Base-by-base conservation (phyloP, 2,888 invertebrate genomes). In the Leptopterna dolabrata region DNA sequence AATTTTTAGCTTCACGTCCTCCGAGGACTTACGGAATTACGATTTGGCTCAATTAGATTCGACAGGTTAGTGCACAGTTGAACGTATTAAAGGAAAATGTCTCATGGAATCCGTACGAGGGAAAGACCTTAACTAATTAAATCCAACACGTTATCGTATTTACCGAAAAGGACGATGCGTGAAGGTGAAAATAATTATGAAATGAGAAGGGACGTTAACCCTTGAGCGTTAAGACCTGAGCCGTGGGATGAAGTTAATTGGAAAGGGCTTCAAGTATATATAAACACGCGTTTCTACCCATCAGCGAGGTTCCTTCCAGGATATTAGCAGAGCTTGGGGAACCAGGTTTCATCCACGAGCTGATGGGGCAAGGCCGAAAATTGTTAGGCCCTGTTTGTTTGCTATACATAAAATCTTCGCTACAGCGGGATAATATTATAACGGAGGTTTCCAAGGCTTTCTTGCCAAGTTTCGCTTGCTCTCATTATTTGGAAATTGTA, bases 211-310 rank as follows among this genome's bases (percentile, higher is more conserved):
- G 63, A 24, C 19, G 63, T 63, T 63, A 63, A 63, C 63, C 63
- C 63, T 63, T 63, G 24, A 63, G 63, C 63, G 63, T 27, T n/a
- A 11, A 24, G 63, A 16, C 73, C 73, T 73, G 73, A 73, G 36
- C 45, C 78, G 16, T 41, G 78, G 73, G 78, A 45, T 45, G 45
- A 78, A 78, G 78, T 78, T 78, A 78, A 78, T 78, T 78, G 78
- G 45, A 78, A 78, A 78, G 78, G 45, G 78, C 78, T 78, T 78
- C 24, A 45, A 78, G 78, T 43, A 43, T 45, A 78, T 43, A 43
- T 45, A 78, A 78, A 78, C 78, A 78, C 78, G 78, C 45, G 73
- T 73, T 55, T 73, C 27, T 27, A 73, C 73, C 19, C n/a, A 24
- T 27, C 63, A 9, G 27, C 24, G 41, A 78, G 45, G 27, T 45